Evolutionary conservation across 2,797 vertebrate genomes (phyloP), one percentile per base, ranked within the genome.

Genomic region (Moxostoma hubbsi): DNA sequence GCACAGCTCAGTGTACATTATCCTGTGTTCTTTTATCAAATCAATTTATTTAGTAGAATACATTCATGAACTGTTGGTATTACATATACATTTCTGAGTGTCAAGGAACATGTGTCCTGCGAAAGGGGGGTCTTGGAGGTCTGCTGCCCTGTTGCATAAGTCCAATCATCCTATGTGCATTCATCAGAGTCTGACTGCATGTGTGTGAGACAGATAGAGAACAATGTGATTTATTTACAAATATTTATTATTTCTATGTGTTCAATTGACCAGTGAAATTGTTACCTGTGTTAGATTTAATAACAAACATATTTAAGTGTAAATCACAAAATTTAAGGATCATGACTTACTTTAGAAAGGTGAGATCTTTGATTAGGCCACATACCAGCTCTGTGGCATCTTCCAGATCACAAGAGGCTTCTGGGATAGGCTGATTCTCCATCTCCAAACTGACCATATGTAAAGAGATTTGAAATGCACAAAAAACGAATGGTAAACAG

Each of bases 291-390:
- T 1, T 24, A 24, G 24, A 24, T 24, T 24, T 24, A 24, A 24
- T 24, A 24, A 24, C 9, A 7, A 70, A 45, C 7, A 2, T 24
- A 2, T 51, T 24, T 24, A 24, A 24, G 6, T 3, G 51, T 6
- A 45, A 69, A 55, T 9, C 13, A 6, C 24, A 24, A 24, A 24
- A 24, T 24, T 1, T 24, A 24, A 54, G 12, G 61, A 11, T 47
- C 13, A 18, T 12, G n/a, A 87, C 94, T 92, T 75, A 97, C 96
- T 97, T 98, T 6, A 97, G 87, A 74, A 91, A 93, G 74, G 96
- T 94, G 55, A 98, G 93, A 82, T 98, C 96, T 53, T 86, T 62
- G 73, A 95, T 90, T 0, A 97, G 93, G 8, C 96, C 95, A 1
- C 89, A 88, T 59, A 98, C 79, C 1, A 93, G 86, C 5, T 90